A percentile compares a stretch with the other conserved stretches of the same genome.
These are phyloP conservation scores for Drosophila differens DNA, from an alignment of 2,888 invertebrate species.

Conservation along the genomic window DNA sequence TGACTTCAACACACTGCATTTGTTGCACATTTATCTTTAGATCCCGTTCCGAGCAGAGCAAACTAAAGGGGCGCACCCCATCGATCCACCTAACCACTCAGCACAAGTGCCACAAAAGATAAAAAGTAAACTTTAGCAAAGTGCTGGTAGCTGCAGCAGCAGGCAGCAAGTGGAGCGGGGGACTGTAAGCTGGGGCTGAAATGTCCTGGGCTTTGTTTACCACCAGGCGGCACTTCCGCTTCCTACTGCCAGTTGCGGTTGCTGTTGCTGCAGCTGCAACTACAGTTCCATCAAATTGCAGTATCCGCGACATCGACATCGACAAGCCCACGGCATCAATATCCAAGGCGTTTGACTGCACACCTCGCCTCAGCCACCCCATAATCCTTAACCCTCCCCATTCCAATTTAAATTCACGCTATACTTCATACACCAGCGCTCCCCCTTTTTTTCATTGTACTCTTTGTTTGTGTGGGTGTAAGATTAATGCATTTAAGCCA, in stretches of 20 bases:
- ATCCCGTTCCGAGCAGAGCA: slow-evolving; percentile 26
- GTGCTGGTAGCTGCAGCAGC: neutral
- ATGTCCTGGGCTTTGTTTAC: slow-evolving; percentile 71
- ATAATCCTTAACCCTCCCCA: neutral
- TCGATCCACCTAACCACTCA: slow-evolving; percentile 24
- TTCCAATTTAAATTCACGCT: neutral
- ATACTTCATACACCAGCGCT: neutral
- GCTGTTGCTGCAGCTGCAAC: slow-evolving; percentile 28
- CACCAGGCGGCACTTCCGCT: slow-evolving; percentile 52
- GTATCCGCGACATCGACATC: slow-evolving; percentile 72
- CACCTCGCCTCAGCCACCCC: neutral
- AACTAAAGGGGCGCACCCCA: slow-evolving; percentile 13
- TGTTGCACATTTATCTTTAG: slow-evolving; percentile 76
- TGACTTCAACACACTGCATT: slow-evolving; percentile 78
- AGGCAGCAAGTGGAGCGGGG: neutral
- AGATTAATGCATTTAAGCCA: slow-evolving; percentile 74
- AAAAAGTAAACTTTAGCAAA: slow-evolving; percentile 67
- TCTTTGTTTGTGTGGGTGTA: slow-evolving; percentile 38
- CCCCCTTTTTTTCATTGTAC: neutral
- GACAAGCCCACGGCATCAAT: slow-evolving; percentile 57
- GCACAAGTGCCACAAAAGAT: slow-evolving; percentile 66
- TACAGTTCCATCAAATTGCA: slow-evolving; percentile 74
- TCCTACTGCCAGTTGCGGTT: slow-evolving; percentile 42
- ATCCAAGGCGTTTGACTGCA: slow-evolving; percentile 33
- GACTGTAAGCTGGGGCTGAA: slow-evolving; percentile 47